These are phyloP conservation scores for Halcyon malimbica DNA, from an alignment of 2,113 vertebrate species.

Conservation along the genomic window DNA sequence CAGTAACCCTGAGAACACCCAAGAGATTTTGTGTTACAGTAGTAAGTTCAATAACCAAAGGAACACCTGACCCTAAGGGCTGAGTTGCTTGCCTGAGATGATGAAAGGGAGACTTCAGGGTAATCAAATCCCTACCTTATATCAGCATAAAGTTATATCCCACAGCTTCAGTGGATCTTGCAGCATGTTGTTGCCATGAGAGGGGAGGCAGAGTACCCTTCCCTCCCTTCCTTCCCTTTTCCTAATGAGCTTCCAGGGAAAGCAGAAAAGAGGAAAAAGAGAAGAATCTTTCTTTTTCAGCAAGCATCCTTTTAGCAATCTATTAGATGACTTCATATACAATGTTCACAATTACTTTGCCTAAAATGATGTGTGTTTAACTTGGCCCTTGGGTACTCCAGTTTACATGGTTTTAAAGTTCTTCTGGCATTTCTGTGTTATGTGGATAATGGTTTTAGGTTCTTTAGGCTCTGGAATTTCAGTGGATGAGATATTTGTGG, in stretches of 20 bases:
- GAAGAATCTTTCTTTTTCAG: not conserved
- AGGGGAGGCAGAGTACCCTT: not conserved
- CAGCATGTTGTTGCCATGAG: not conserved
- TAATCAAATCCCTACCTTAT: not conserved
- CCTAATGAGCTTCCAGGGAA: not conserved
- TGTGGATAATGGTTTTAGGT: not conserved
- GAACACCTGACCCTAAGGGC: not conserved
- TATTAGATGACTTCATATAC: fast-evolving
- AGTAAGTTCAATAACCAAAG: not conserved
- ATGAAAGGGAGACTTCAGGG: not conserved
- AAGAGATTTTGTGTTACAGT: not conserved
- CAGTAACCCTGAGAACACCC: not conserved
- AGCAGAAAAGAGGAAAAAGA: not conserved
- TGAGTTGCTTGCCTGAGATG: not conserved
- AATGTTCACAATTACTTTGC: not conserved
- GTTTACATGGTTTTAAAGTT: not conserved
- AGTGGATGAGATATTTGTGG: not conserved
- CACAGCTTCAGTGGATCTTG: not conserved
- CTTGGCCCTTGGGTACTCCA: not conserved
- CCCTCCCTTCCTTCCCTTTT: not conserved
- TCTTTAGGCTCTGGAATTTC: not conserved
- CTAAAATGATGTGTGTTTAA: not conserved
- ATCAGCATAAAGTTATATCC: not conserved
- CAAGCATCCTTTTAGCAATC: not conserved
- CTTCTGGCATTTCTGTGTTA: not conserved